Evolutionary conservation across 2,113 vertebrate genomes (phyloP), one percentile per base, ranked within the genome.

Genomic region (Pseudonaja textilis): DNA sequence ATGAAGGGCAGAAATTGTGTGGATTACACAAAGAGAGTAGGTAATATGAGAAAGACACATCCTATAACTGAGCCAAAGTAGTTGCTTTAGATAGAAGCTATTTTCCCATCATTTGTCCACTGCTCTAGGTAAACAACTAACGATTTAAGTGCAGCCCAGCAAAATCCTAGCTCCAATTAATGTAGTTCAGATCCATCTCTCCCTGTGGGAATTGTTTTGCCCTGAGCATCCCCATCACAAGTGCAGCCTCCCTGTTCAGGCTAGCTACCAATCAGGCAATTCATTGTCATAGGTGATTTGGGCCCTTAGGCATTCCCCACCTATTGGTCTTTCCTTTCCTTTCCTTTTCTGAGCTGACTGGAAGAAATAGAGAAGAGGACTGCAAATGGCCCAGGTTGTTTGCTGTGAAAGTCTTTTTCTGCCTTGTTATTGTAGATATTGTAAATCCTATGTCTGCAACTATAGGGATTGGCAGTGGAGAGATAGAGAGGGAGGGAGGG

Each of bases 291-390:
- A 69, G 56, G 45, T 88, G 57, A 88, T 47, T 25, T 8, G 47
- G 12, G 57, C 57, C 57, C 85, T 92, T 64, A 69, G 91, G 91
- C 59, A 88, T 89, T 39, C 47, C 61, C 59, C 59, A 88, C 87
- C 87, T 87, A 59, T 57, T 52, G 52, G 5, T 23, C 20, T 22
- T 74, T 85, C 90, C 47, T 81, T 69, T 90, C 18, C 61, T 16
- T 90, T 52, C 4, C 20, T 14, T 81, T 56, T 56, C 50, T 14
- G 3, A 52, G 55, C 55, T 87, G 26, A 50, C 2, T 86, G 91
- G n/a, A 88, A 69, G 20, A 50, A 50, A 50, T 25, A 92, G 91
- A 50, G 4, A 88, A 39, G 39, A 81, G 47, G 59, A 2, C 42
- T 69, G 29, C 8, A 81, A 18, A 74, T 20, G 64, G 34, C 34